A percentile compares a stretch with the other conserved stretches of the same genome.
These are phyloP conservation scores for Equus quagga DNA, from an alignment of 2,113 vertebrate genomes.

Conservation along the genomic window DNA sequence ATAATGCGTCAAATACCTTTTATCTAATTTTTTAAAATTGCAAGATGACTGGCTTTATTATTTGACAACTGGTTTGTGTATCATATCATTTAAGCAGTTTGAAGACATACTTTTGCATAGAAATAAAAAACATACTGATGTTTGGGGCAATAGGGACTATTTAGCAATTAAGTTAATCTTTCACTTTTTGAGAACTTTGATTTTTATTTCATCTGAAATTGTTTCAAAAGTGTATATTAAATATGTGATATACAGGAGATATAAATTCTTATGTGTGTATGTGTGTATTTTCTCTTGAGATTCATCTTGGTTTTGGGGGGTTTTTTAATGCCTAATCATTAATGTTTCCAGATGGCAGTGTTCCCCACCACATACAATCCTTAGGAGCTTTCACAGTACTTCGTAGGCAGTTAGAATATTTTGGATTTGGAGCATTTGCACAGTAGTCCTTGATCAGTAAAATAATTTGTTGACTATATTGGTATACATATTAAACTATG, in stretches of 20 bases:
- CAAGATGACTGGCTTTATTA: constrained; percentile 65
- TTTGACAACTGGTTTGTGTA: constrained; percentile 69
- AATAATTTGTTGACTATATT: constrained; percentile 35
- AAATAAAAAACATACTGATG: constrained; percentile 46
- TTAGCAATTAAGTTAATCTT: constrained; percentile 73
- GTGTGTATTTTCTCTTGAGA: constrained; percentile 58
- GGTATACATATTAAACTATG: background rate
- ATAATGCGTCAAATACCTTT: constrained; percentile 1
- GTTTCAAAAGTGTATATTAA: constrained; percentile 73
- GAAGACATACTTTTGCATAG: constrained; percentile 57
- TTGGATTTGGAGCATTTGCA: background rate
- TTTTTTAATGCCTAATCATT: background rate
- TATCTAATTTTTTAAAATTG: constrained; percentile 66
- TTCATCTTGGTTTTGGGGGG: background rate
- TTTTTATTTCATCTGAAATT: constrained; percentile 70
- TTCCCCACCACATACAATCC: background rate
- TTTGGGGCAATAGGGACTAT: constrained; percentile 48
- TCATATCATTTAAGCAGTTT: constrained; percentile 63
- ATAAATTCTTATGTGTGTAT: constrained; percentile 24
- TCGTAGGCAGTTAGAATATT: background rate
- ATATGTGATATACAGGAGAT: background rate
- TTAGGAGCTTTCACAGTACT: background rate
- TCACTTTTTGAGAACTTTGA: constrained; percentile 51
- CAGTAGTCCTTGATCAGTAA: background rate
- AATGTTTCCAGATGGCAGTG: background rate